Percentiles rank a stretch among this genome's conserved stretches.
Conservation (phyloP, 2,797 vertebrate genomes). For the Melanotaenia parkinsoni region DNA sequence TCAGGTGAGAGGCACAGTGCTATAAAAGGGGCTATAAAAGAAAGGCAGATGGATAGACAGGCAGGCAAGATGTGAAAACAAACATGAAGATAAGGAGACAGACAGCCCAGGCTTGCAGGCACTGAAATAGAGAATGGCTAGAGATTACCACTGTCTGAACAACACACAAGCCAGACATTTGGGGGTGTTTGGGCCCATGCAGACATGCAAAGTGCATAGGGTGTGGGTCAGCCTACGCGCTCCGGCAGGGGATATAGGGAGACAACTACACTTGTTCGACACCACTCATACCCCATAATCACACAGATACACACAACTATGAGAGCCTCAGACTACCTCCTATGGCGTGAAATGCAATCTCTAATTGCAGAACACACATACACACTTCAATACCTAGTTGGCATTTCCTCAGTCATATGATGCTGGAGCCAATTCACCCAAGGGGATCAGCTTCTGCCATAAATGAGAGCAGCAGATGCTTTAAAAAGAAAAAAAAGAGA, state of each 20-base stretch:
- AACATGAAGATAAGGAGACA: slow-evolving; percentile 46
- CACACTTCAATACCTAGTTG: slow-evolving; percentile 36
- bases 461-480: slow-evolving; percentile 67
- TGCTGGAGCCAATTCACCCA: slow-evolving; percentile 48
- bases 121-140: slow-evolving; percentile 23
- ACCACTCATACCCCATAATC: neutral
- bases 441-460: slow-evolving; percentile 59
- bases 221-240: slow-evolving; percentile 13
- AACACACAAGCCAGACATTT: slow-evolving; percentile 48
- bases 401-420: slow-evolving; percentile 57
- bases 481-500: slow-evolving; percentile 38
- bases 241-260: slow-evolving; percentile 18
- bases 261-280: slow-evolving; percentile 30
- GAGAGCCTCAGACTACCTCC: slow-evolving; percentile 22
- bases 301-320: neutral
- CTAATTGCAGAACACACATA: slow-evolving; percentile 30
- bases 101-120: slow-evolving; percentile 22
- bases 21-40: slow-evolving; percentile 34
- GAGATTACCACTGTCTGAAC: slow-evolving; percentile 34
- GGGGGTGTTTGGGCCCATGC: slow-evolving; percentile 17
- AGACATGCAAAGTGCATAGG: slow-evolving; percentile 23
- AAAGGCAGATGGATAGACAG: slow-evolving; percentile 37
- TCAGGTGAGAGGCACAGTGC: slow-evolving; percentile 51
- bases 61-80: slow-evolving; percentile 42
- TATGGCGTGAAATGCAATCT: slow-evolving; percentile 41